Evolutionary conservation across 2,113 vertebrate species (phyloP), one percentile per base, ranked within the genome.

Genomic region (Numenius arquata): DNA sequence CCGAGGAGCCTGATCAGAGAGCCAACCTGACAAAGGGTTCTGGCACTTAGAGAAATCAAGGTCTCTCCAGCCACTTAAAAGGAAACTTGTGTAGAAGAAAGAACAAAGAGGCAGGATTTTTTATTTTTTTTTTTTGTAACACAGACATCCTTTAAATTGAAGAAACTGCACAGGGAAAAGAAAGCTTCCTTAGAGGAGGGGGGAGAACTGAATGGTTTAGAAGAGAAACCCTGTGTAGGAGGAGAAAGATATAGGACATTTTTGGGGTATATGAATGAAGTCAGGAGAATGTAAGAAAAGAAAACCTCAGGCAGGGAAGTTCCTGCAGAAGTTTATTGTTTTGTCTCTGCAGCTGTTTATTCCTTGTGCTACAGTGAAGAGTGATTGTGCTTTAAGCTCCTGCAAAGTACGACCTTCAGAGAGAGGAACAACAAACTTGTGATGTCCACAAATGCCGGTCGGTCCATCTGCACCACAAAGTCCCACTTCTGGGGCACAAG

Each of bases 31-130:
- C 91, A 96, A 96, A 94, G 71, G 75, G 85, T 89, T 96, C 95
- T 96, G 95, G 95, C 89, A 95, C 67, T 96, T 80, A 88, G 50
- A 95, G 89, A 76, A 97, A 96, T 95, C 84, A 88, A 96, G 93
- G 95, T 91, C 85, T 94, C 91, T 91, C 77, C 91, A 96, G 90
- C 95, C 95, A 96, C 95, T 97, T 97, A 66, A 96, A 96, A 96
- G 78, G 71, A 96, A 96, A 90, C 78, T 88, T 77, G 53, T 82
- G 85, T 50, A 93, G 89, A 94, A 85, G 78, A 50, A 88, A 94
- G 95, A 95, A 95, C 95, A 97, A 96, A 97, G 95, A 85, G 50
- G 41, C 50, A 91, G 63, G 47, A 27, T 40, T 88, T 95, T 41
- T 41, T 30, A 21, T 47, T 45, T 43, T 91, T 56, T 41, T n/a